phyloP scores from a whole-genome alignment of 2,888 invertebrate species.

The Eueremaeus valkanovi region DNA sequence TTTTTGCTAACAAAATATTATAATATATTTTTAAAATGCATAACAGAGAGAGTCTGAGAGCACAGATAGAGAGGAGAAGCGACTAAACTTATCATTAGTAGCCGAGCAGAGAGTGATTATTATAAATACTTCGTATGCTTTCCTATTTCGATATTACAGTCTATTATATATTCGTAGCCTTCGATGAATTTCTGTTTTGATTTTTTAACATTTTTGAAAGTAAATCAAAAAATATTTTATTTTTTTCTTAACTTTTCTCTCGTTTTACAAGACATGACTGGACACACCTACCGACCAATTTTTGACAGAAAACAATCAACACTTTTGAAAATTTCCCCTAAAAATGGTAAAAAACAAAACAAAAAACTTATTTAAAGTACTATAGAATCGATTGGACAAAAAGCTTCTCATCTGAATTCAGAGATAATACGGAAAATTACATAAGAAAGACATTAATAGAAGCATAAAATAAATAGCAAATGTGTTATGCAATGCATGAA shows the following conservation, averaged over 20 bases:
- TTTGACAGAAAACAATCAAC: constrained; percentile 27
- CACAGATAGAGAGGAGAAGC: neutral
- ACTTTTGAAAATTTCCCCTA: neutral
- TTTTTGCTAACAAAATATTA: neutral
- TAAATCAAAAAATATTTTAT: neutral
- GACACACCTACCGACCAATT: constrained; percentile 11
- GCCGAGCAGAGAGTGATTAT: constrained; percentile 11
- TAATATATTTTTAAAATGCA: neutral
- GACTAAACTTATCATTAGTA: constrained; percentile 24
- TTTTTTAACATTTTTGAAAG: neutral
- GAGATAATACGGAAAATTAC: too few relatives aligned
- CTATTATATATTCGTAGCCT: too few relatives aligned
- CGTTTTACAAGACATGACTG: constrained; percentile 17
- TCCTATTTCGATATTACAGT: too few relatives aligned
- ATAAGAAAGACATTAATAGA: neutral
- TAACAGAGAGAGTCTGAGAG: neutral
- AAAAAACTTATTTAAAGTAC: neutral
- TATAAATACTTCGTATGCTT: constrained; percentile 6
- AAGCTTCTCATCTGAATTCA: too few relatives aligned
- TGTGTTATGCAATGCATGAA: neutral
- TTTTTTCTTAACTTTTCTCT: neutral
- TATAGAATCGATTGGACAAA: too few relatives aligned
- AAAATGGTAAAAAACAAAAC: constrained; percentile 7
- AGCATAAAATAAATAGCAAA: too few relatives aligned
- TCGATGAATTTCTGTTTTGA: too few relatives aligned